Evolutionary conservation across 2,113 vertebrate species (phyloP).

Genomic region (Pampusana beccarii): DNA sequence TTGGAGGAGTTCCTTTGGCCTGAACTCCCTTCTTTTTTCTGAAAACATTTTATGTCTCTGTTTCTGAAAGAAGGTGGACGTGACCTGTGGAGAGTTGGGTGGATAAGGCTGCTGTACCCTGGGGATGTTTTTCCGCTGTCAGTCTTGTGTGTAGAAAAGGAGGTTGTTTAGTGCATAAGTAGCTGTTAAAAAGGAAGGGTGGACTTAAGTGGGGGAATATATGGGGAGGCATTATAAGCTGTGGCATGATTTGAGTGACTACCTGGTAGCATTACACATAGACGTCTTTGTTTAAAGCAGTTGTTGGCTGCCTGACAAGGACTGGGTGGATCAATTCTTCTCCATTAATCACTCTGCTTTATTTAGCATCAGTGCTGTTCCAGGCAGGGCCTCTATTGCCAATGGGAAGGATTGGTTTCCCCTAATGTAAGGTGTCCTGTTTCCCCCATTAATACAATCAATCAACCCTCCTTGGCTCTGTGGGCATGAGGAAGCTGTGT

Average conservation of each 20-base stretch:
- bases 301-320: neutral
- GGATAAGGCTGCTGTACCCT: neutral
- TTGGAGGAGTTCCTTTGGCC: neutral
- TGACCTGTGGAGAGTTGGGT: neutral
- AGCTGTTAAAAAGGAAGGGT: slow-evolving; percentile 28
- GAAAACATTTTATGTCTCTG: neutral
- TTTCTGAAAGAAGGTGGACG: neutral
- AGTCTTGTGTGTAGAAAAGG: neutral
- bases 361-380: neutral
- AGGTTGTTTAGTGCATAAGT: neutral
- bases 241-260: slow-evolving; percentile 41
- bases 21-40: neutral
- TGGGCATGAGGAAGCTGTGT: fast-evolving
- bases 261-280: slow-evolving; percentile 22
- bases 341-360: neutral
- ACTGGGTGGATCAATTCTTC: slow-evolving; percentile 39
- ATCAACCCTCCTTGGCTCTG: neutral
- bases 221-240: slow-evolving; percentile 16
- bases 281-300: slow-evolving; percentile 27
- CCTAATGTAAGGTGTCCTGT: neutral
- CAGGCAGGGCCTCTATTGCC: neutral
- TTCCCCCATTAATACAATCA: neutral
- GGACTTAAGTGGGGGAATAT: neutral
- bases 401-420: neutral
- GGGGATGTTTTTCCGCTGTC: neutral